Base-by-base conservation (phyloP, 1,140 invertebrate species). In the Dufourea novaeangliae region DNA sequence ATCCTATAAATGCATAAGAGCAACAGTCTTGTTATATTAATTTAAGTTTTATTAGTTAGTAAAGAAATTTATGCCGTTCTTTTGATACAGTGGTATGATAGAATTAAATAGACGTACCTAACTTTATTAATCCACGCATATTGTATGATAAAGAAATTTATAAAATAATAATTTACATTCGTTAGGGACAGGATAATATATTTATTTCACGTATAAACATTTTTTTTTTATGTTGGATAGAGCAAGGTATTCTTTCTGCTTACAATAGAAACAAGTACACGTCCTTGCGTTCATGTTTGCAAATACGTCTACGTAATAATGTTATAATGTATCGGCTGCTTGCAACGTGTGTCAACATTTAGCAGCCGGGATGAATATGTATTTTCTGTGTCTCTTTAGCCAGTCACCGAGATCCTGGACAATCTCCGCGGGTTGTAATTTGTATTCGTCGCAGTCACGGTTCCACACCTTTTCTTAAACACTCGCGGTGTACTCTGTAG, bases 401-500 rank as follows among this genome's bases (percentile, higher is more conserved):
- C n/a, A 29, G 56, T 37, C 27, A 72, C 77, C 54, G 46, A 62
- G 75, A 78, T 72, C 34, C 57, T 27, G 39, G 52, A 66, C 46
- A 46, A 44, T 46, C 39, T 69, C 52, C 29, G 82, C 52, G 63
- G 79, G 78, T 83, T 79, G 76, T 83, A 68, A 83, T 83, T 83
- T 83, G 76, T 83, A 83, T 83, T 83, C 80, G 80, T 79, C 59
- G 82, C 37, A 17, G 75, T 56, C 64, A 74, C 69, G 66, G 56
- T 52, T 56, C 34, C 25, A 20, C 50, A 41, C 52, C 68, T 44
- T 66, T 20, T 8, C 8, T 20, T 39, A 39, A 77, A 72, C 57
- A 27, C 22, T 67, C 56, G 29, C 41, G 41, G 37, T 39, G 44
- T 20, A 39, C 25, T n/a, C n/a, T n/a, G 44, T 56, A 59, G 63